phyloP scores from a whole-genome alignment of 2,113 vertebrate species.

The Eurystomus gularis region DNA sequence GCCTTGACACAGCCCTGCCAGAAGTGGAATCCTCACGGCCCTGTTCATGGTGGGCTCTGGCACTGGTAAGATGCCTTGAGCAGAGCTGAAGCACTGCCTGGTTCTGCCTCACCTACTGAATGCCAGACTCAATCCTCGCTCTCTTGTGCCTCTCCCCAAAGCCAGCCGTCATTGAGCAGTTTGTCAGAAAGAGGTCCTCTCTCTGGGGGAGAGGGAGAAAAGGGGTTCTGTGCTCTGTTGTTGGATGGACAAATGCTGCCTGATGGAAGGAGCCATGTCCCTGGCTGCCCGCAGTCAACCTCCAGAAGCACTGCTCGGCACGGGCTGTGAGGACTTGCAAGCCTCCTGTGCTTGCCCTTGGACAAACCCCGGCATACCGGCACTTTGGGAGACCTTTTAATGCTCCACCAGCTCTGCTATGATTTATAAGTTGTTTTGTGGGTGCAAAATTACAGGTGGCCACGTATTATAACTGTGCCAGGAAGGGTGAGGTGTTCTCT shows the following conservation, averaged over 20 bases:
- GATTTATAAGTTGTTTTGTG: not conserved
- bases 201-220: not conserved
- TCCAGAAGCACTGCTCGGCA: not conserved
- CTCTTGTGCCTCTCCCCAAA: not conserved
- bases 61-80: not conserved
- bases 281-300: not conserved
- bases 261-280: not conserved
- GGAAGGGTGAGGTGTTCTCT: not conserved
- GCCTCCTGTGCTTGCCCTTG: fast-evolving
- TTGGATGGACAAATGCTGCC: not conserved
- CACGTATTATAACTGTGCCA: fast-evolving
- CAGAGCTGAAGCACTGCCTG: not conserved
- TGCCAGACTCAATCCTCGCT: fast-evolving
- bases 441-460: not conserved
- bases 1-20: fast-evolving
- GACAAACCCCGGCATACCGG: not conserved
- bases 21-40: not conserved
- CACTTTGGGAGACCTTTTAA: not conserved
- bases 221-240: not conserved
- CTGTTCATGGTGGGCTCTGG: not conserved
- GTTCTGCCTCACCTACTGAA: not conserved
- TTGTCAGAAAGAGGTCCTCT: not conserved
- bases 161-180: not conserved
- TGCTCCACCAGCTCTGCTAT: not conserved
- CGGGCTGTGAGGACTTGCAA: fast-evolving